Conservation (phyloP, 2,797 vertebrate species). For the Sebastes taczanowskii region DNA sequence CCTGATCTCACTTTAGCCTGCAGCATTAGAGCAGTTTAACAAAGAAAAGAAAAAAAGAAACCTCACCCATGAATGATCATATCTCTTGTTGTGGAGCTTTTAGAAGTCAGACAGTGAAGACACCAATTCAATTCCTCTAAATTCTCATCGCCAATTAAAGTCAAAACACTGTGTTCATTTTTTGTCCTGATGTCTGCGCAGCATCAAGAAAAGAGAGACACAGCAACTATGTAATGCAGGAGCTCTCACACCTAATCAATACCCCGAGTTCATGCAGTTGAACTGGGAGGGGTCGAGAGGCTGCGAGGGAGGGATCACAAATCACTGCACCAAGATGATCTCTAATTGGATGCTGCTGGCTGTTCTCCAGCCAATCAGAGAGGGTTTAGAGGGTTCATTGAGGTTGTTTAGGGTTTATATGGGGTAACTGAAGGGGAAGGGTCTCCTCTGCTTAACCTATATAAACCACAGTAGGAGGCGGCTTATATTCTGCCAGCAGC, state of each 20-base stretch:
- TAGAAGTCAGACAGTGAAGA: neutral
- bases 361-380: slow-evolving; percentile 47
- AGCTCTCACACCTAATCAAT: slow-evolving; percentile 10
- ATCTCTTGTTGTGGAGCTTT: neutral
- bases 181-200: neutral
- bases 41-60: neutral
- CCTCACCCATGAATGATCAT: neutral
- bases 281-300: neutral
- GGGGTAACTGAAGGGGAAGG: slow-evolving; percentile 16
- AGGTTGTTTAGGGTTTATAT: slow-evolving; percentile 44
- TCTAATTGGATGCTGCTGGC: slow-evolving; percentile 45
- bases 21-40: neutral
- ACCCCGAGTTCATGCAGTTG: neutral
- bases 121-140: neutral
- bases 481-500: neutral
- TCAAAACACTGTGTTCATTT: neutral
- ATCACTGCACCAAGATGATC: neutral
- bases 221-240: neutral
- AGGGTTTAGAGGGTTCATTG: slow-evolving; percentile 33
- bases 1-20: neutral
- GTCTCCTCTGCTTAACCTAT: slow-evolving; percentile 3
- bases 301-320: slow-evolving; percentile 11
- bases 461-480: neutral
- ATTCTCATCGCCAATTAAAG: neutral
- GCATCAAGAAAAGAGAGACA: neutral